Base-by-base conservation (phyloP, 2,797 vertebrate genomes). In the Hybognathus amarus region DNA sequence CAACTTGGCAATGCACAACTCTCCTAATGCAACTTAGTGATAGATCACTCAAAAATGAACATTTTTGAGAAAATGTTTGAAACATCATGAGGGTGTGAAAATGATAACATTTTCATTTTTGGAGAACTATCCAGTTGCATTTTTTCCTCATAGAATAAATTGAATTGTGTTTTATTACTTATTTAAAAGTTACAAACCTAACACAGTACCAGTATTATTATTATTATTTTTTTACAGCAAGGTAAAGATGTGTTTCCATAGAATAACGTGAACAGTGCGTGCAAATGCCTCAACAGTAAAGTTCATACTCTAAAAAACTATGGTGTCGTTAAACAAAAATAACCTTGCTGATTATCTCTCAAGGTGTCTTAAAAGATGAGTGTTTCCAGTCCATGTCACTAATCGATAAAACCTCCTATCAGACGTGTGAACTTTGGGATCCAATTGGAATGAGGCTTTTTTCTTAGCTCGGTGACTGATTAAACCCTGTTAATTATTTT, bases 401-500 rank as follows among this genome's bases (percentile, higher is more conserved):
- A 66, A 64, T 64, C 59, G 27, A 78, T 66, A 30, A 63, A 77
- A 77, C 24, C 38, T 63, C 40, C 5, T 33, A 5, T 33, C 24
- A 64, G 11, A 63, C 6, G 6, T 47, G 54, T 45, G 47, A 59
- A 76, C 52, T 76, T 76, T 59, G 75, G 74, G 24, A 47, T 78
- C 50, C 47, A 33, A 56, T 56, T 69, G 33, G 63, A 78, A 71
- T 27, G 52, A 77, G 33, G 40, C 40, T 61, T 82, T 47, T 80
- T 75, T 77, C 24, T 13, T 24, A 24, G 20, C 71, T 66, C 64
- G 81, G 78, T 71, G 79, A 87, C 80, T 86, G 79, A 87, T 87
- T 86, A 86, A 87, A 77, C 82, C 77, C 71, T 42, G 52, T 89
- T 87, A 88, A 87, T 88, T 85, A 87, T 79, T 68, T 84, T 69